These are phyloP conservation scores for Dicentrarchus labrax DNA, from an alignment of 2,113 vertebrate species.

Conservation along the genomic window DNA sequence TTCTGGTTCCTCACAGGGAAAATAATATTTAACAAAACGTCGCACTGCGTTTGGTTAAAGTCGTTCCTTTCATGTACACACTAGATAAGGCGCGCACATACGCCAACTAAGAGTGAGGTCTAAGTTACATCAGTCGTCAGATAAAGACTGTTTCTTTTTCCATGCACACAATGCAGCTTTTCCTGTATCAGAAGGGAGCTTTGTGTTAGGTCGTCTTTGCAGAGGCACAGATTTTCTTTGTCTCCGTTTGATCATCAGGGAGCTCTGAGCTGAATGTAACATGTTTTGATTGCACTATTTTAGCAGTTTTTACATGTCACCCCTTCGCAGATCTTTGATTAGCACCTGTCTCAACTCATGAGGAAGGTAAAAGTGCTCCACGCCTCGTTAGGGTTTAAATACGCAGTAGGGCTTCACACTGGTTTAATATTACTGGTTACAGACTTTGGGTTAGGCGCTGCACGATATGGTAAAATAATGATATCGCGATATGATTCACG, in stretches of 20 bases:
- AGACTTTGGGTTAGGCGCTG: neutral
- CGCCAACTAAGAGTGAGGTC: constrained; percentile 43
- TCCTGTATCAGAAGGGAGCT: constrained; percentile 46
- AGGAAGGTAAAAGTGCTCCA: neutral
- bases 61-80: constrained; percentile 75
- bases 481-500: too few species aligned
- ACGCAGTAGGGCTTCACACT: too few species aligned
- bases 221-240: constrained; percentile 22
- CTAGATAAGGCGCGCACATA: constrained; percentile 72
- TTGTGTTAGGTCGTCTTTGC: constrained; percentile 18
- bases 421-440: neutral
- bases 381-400: neutral
- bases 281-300: constrained; percentile 25
- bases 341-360: neutral
- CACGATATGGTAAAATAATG: too few species aligned
- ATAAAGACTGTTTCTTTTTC: constrained; percentile 51
- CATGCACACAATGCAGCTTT: constrained; percentile 32
- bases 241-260: constrained; percentile 36
- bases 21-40: constrained; percentile 80
- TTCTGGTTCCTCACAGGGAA: constrained; percentile 59
- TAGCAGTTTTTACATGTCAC: constrained; percentile 15
- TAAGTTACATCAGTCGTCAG: constrained; percentile 63
- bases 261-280: constrained; percentile 18
- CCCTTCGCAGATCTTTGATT: constrained; percentile 14
- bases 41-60: constrained; percentile 67